Evolutionary conservation across 2,888 invertebrate species (phyloP).

Genomic region (Hetaerina titia): DNA sequence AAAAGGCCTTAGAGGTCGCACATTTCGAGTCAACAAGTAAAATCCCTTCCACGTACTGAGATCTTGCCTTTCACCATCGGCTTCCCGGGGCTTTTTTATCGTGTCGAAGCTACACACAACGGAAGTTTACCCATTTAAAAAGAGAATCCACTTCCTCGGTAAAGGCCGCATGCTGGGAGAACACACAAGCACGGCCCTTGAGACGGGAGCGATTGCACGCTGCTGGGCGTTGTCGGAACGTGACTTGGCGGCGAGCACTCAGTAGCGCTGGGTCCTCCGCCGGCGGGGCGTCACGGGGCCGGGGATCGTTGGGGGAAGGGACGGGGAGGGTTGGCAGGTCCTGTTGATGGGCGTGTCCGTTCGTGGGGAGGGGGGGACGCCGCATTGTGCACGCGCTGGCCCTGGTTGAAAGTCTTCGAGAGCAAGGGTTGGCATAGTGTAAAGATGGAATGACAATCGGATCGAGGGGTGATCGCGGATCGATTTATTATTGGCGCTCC

Average conservation of each 20-base stretch:
- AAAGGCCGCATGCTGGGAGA: too few species aligned
- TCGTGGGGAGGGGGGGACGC: neutral
- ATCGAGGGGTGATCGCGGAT: neutral
- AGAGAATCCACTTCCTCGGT: neutral
- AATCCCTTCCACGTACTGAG: neutral
- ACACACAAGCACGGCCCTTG: too few species aligned
- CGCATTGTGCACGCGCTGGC: neutral
- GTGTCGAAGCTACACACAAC: neutral
- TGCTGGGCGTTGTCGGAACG: neutral
- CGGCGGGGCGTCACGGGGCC: neutral
- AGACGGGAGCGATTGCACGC: neutral
- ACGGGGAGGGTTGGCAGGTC: neutral
- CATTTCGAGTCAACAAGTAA: neutral
- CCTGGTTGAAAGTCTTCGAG: neutral
- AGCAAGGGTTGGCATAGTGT: neutral
- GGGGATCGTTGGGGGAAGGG: neutral
- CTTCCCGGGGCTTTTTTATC: neutral
- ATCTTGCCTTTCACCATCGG: neutral
- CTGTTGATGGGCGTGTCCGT: neutral
- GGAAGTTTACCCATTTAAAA: neutral
- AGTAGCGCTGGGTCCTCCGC: neutral
- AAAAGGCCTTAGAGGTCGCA: neutral
- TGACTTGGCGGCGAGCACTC: neutral
- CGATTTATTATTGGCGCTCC: neutral
- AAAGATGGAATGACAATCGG: neutral